These are phyloP conservation scores for Ivindomyrus marchei DNA, from an alignment of 2,113 vertebrate genomes.

Conservation along the genomic window DNA sequence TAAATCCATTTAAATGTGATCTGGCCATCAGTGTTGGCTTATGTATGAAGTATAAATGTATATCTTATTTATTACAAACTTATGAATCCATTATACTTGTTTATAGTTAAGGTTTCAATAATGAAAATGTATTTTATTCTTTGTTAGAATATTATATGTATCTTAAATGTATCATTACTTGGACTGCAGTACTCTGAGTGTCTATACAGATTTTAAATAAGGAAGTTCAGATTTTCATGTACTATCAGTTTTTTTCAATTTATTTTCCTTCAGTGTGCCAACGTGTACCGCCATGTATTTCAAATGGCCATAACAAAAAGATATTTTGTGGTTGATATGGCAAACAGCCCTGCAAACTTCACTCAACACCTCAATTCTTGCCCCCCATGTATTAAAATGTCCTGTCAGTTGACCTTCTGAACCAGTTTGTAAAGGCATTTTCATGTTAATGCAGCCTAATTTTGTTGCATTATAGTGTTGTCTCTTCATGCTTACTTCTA, in stretches of 20 bases:
- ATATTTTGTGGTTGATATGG: background rate
- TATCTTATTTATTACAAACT: background rate
- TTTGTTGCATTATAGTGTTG: background rate
- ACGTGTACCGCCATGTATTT: background rate
- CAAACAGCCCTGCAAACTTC: background rate
- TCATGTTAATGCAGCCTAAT: background rate
- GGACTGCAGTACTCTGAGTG: constrained; percentile 12
- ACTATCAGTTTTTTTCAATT: background rate
- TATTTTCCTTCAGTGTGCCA: background rate
- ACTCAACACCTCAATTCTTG: background rate
- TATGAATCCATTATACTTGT: constrained; percentile 11
- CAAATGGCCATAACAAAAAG: background rate
- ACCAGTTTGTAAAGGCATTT: background rate
- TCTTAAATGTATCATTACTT: background rate
- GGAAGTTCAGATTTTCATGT: constrained; percentile 18
- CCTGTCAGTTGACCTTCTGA: background rate
- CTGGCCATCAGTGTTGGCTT: background rate
- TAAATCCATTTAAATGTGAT: background rate
- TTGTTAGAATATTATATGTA: background rate
- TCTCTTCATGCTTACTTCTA: background rate
- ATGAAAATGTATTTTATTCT: background rate
- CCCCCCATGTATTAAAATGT: background rate
- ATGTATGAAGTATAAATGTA: background rate
- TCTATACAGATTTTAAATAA: background rate
- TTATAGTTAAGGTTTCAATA: constrained; percentile 13